Evolutionary conservation across 2,113 vertebrate species (phyloP).

Genomic region (Cyphotilapia sp.): DNA sequence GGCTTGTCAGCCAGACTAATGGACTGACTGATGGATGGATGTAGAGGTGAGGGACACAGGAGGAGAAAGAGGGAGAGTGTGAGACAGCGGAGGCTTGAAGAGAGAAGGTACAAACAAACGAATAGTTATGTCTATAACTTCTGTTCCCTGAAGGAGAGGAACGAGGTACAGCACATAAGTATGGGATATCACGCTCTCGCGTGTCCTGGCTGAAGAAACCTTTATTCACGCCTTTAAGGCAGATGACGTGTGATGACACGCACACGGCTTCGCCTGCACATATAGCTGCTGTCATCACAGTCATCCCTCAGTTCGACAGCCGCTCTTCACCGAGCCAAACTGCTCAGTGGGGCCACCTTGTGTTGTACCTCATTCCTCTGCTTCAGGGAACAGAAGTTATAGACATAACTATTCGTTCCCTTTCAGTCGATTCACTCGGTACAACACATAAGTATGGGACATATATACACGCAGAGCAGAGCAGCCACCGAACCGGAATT

Average conservation of each 20-base stretch:
- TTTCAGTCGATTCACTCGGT: fast-evolving
- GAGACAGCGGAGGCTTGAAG: background rate
- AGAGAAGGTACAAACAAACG: background rate
- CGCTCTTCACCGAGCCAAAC: background rate
- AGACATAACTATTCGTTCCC: background rate
- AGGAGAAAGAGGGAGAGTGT: background rate
- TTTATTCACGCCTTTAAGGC: background rate
- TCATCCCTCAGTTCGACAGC: background rate
- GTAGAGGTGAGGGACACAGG: background rate
- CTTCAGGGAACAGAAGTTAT: background rate
- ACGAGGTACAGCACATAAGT: background rate
- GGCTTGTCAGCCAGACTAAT: fast-evolving
- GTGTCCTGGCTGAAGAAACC: background rate
- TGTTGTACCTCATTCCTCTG: background rate
- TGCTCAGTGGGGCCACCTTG: background rate
- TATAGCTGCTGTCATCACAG: background rate
- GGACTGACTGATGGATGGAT: background rate
- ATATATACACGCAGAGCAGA: background rate
- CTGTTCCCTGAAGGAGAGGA: background rate
- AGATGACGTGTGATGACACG: background rate
- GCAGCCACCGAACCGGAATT: fast-evolving
- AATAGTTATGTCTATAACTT: background rate
- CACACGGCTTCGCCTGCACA: background rate
- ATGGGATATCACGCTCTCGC: background rate
- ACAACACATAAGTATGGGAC: background rate